Percentiles rank a stretch among this genome's conserved stretches.
Conservation (phyloP, 64 coral and sea anemone species). For the Porites lutea region DNA sequence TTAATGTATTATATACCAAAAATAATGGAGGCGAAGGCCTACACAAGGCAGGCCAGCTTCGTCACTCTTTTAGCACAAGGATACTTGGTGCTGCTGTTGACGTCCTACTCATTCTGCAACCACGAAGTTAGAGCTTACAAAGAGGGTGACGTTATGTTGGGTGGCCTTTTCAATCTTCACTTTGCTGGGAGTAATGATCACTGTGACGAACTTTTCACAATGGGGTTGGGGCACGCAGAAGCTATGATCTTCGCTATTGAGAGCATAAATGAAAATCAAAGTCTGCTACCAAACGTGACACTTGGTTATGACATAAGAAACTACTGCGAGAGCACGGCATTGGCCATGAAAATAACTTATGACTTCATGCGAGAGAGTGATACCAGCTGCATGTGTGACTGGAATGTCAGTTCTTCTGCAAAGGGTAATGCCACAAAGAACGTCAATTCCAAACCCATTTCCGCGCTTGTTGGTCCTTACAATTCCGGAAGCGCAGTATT, state of each 20-base stretch:
- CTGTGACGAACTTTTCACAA: constrained; percentile 30
- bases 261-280: neutral
- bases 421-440: neutral
- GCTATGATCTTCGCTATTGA: constrained; percentile 45
- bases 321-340: constrained; percentile 22
- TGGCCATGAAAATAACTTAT: constrained; percentile 22
- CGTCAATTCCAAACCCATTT: neutral
- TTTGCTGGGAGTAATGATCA: neutral
- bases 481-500: constrained; percentile 63
- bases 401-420: neutral
- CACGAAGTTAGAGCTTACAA: constrained; percentile 13
- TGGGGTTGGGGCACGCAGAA: constrained; percentile 34
- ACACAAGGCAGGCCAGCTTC: neutral
- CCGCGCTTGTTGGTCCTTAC: constrained; percentile 49
- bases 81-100: neutral
- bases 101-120: neutral
- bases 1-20: no score
- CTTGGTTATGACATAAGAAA: constrained; percentile 36
- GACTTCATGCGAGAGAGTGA: neutral
- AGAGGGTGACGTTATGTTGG: constrained; percentile 30
- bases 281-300: constrained; percentile 12
- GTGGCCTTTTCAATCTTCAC: constrained; percentile 18
- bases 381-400: neutral
- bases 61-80: neutral
- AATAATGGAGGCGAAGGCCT: neutral